A percentile compares a stretch with the other conserved stretches of the same genome.
These are phyloP conservation scores for Sus cebifrons DNA, from an alignment of 2,797 vertebrate genomes.

Conservation along the genomic window DNA sequence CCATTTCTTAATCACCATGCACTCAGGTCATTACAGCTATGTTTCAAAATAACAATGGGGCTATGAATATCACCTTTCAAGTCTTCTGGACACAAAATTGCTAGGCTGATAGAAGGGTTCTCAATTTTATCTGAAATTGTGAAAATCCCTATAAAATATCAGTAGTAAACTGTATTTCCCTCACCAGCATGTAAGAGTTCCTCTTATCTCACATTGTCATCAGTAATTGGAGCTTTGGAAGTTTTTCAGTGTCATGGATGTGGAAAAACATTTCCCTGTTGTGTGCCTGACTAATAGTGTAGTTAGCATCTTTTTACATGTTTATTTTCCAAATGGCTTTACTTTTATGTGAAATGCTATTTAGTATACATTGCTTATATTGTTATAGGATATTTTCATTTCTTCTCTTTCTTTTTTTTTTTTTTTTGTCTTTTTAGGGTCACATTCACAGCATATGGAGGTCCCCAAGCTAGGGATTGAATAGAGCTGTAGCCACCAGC, in stretches of 20 bases:
- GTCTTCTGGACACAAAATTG: background rate
- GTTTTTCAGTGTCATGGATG: background rate
- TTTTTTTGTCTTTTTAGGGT: too few relatives aligned
- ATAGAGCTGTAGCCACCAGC: too few relatives aligned
- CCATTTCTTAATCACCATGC: background rate
- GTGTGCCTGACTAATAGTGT: constrained; percentile 6
- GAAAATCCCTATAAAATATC: background rate
- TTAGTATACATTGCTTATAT: background rate
- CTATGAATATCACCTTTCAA: background rate
- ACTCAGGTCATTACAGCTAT: background rate
- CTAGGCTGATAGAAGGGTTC: background rate
- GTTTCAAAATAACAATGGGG: background rate
- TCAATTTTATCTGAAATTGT: background rate
- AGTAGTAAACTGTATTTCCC: background rate
- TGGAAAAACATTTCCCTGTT: background rate
- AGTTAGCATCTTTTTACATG: background rate
- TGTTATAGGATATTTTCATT: background rate
- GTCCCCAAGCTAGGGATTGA: too few relatives aligned
- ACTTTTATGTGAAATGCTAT: background rate
- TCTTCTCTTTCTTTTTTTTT: too few relatives aligned
- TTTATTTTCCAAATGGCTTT: constrained; percentile 49
- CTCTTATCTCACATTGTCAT: background rate
- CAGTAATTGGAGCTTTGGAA: background rate
- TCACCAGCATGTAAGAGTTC: background rate
- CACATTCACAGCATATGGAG: too few relatives aligned